Conservation (phyloP, 2,113 vertebrate genomes). For the Gallinago undulata region DNA sequence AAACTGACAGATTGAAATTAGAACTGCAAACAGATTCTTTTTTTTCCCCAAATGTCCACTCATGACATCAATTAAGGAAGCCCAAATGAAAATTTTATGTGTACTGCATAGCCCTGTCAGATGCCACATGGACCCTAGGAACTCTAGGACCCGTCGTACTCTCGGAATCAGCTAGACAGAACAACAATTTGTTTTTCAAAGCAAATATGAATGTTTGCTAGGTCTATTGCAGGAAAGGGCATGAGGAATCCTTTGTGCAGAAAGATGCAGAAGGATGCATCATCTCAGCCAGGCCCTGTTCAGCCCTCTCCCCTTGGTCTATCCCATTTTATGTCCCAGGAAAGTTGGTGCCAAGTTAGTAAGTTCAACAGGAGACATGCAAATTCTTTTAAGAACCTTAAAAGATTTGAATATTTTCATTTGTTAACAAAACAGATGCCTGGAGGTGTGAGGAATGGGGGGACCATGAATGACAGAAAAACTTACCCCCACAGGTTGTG, state of each 20-base stretch:
- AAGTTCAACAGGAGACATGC: neutral
- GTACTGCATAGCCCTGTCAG: neutral
- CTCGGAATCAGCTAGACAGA: neutral
- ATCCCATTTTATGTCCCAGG: neutral
- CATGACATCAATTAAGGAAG: neutral
- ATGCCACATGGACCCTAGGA: rapidly evolving
- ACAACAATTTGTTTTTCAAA: neutral
- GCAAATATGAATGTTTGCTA: neutral
- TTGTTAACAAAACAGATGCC: neutral
- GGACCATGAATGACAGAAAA: neutral
- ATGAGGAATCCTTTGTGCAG: neutral
- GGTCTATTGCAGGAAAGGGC: neutral
- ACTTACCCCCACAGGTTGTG: neutral
- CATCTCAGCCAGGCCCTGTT: neutral
- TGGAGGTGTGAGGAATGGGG: too few species aligned
- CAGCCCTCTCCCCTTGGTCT: neutral
- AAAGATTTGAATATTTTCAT: neutral
- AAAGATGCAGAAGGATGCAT: neutral
- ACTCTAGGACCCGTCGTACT: neutral
- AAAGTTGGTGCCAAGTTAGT: too few species aligned
- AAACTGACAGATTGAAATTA: neutral
- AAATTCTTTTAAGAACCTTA: neutral
- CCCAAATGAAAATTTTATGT: neutral
- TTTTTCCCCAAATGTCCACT: neutral
- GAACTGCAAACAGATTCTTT: neutral